phyloP scores from a whole-genome alignment of 2,888 invertebrate genomes.

The Invenusta paracnida region DNA sequence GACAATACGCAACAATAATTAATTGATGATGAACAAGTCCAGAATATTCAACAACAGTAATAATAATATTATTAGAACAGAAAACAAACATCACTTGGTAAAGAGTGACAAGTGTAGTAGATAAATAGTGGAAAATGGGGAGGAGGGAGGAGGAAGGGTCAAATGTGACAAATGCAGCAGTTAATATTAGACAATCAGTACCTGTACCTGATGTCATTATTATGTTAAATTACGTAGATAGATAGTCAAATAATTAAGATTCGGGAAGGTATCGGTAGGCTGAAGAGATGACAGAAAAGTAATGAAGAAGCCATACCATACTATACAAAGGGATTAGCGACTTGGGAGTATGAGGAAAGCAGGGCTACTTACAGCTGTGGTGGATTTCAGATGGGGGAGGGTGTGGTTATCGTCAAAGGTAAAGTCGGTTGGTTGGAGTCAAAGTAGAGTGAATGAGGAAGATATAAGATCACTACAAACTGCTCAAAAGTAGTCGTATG shows the following conservation, averaged over 20 bases:
- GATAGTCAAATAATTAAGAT: no score
- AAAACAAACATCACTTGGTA: constrained; percentile 25
- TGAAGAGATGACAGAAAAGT: not conserved
- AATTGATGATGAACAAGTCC: not conserved
- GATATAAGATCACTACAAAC: not conserved
- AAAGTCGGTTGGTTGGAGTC: not conserved
- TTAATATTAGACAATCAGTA: not conserved
- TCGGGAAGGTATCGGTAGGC: not conserved
- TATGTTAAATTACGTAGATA: not conserved
- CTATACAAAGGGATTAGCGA: not conserved
- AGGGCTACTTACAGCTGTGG: constrained; percentile 29
- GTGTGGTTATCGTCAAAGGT: no score
- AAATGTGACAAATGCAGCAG: constrained; percentile 29
- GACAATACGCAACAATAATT: constrained; percentile 1
- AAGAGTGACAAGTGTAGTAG: constrained; percentile 12
- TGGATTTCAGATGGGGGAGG: not conserved
- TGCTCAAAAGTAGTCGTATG: constrained; percentile 2
- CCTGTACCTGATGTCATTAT: not conserved
- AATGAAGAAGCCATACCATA: not conserved
- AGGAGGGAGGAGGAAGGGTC: not conserved
- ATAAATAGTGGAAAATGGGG: not conserved
- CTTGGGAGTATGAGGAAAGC: not conserved
- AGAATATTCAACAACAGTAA: not conserved
- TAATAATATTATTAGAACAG: not conserved
- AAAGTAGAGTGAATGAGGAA: not conserved